Evolutionary conservation across 2,113 vertebrate genomes (phyloP).

Genomic region (Setophaga kirtlandii): DNA sequence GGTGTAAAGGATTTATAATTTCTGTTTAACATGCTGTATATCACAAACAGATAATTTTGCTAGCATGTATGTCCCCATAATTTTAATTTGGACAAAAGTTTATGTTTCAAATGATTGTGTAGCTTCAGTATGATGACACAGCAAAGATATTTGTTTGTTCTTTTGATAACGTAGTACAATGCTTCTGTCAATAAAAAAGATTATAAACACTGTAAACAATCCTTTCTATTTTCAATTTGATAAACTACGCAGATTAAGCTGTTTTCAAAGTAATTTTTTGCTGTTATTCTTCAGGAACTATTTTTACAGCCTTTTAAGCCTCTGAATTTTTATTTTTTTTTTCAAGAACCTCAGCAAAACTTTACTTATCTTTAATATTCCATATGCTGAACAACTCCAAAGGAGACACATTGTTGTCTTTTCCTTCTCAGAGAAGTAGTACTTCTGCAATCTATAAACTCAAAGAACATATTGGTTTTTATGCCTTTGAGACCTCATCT

Average conservation of each 20-base stretch:
- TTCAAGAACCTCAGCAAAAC: neutral
- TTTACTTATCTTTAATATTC: neutral
- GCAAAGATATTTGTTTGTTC: neutral
- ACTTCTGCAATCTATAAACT: neutral
- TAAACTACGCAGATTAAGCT: neutral
- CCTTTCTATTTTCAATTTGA: neutral
- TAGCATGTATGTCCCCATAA: neutral
- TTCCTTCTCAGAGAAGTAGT: neutral
- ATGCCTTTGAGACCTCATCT: neutral
- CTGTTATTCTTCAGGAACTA: neutral
- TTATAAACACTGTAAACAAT: neutral
- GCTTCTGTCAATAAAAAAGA: neutral
- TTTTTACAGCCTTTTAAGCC: neutral
- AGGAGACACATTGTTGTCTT: neutral
- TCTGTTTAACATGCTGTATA: neutral
- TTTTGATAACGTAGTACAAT: neutral
- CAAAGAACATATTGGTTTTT: neutral
- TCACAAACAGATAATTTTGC: neutral
- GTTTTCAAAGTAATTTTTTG: neutral
- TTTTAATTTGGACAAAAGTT: neutral
- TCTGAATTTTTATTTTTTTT: neutral
- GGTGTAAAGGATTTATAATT: neutral
- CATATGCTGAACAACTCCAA: neutral
- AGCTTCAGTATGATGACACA: neutral
- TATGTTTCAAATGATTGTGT: neutral